These are phyloP conservation scores for Gisinianus flammeolus DNA, from an alignment of 2,888 invertebrate species.

Conservation along the genomic window DNA sequence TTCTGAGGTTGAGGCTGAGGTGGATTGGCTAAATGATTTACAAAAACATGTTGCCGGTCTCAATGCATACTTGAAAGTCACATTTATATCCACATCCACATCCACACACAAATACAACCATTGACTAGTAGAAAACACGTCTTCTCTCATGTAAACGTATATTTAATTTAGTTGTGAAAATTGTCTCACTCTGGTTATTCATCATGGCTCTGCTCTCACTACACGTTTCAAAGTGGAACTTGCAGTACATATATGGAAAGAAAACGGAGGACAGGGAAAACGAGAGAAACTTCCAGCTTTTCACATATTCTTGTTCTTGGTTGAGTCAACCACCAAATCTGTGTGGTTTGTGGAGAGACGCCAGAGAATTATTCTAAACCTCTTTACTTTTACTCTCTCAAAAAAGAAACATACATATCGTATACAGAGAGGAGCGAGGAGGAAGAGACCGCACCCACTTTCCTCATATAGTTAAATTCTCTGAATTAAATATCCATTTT, in stretches of 20 bases:
- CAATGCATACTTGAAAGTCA: background rate
- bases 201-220: background rate
- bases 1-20: background rate
- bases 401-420: background rate
- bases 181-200: background rate
- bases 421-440: too few species aligned
- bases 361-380: slow-evolving; percentile 17
- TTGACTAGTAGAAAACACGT: background rate
- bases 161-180: background rate
- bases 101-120: background rate
- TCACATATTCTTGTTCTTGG: too few species aligned
- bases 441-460: too few species aligned
- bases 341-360: slow-evolving; percentile 17
- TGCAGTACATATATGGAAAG: background rate
- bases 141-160: background rate
- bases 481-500: too few species aligned
- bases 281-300: too few species aligned
- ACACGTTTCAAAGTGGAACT: background rate
- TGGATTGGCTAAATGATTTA: background rate
- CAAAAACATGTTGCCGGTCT: too few species aligned
- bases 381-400: background rate
- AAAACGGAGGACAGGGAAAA: too few species aligned
- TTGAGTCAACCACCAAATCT: slow-evolving; percentile 13
- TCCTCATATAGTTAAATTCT: too few species aligned
- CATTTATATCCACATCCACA: background rate